Evolutionary conservation across 1,140 invertebrate species (phyloP).

Genomic region (Drosophila pectinifera): DNA sequence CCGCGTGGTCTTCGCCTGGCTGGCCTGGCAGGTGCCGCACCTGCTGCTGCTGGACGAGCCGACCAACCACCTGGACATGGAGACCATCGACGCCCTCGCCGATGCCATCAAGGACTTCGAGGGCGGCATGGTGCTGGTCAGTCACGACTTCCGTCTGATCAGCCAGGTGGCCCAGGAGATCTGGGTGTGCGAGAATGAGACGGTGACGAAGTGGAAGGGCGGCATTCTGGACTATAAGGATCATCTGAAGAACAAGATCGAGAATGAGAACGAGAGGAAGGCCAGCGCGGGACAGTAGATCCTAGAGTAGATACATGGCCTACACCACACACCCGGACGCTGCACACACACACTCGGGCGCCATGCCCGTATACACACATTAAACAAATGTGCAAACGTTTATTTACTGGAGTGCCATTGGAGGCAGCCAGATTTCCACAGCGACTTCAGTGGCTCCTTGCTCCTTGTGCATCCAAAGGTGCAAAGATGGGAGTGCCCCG

Average conservation of each 20-base stretch:
- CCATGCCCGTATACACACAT: too few species aligned
- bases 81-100: conserved; percentile 99
- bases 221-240: conserved; percentile 2
- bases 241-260: neutral
- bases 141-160: conserved; percentile 98
- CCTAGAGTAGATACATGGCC: too few species aligned
- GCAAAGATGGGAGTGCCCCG: conserved; percentile 31
- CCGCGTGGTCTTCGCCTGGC: conserved; percentile 98
- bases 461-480: neutral
- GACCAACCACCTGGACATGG: conserved; percentile 99
- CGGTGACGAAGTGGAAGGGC: neutral
- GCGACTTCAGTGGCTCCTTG: too few species aligned
- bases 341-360: too few species aligned
- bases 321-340: too few species aligned
- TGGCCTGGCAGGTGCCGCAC: conserved; percentile 98
- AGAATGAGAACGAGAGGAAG: neutral
- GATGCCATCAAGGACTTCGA: conserved; percentile 99
- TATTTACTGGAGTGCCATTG: too few species aligned
- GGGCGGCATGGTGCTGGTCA: conserved; percentile 98
- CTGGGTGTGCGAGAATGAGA: conserved; percentile 2
- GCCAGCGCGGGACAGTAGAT: neutral
- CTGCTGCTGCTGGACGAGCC: conserved; percentile 98
- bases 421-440: too few species aligned
- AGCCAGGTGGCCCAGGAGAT: conserved; percentile 7
- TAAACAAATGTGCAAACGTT: too few species aligned